These are phyloP conservation scores for Gymnocheta viridis DNA, from an alignment of 2,888 invertebrate species.

Conservation along the genomic window DNA sequence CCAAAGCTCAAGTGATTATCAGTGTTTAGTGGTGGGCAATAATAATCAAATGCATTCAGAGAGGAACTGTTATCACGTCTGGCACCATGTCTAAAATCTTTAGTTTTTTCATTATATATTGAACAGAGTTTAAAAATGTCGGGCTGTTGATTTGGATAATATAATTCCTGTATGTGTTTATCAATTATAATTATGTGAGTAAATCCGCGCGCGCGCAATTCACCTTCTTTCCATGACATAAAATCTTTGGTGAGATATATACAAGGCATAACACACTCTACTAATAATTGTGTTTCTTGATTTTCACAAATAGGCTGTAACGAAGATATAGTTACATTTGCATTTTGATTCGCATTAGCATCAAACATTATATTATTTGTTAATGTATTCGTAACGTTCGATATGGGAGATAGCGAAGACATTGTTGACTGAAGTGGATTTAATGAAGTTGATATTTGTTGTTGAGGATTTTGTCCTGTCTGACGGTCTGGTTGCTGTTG, in stretches of 20 bases:
- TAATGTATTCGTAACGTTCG: neutral
- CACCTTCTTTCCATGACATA: constrained; percentile 74
- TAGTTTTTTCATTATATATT: constrained; percentile 21
- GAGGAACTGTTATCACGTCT: constrained; percentile 47
- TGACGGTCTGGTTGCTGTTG: constrained; percentile 47
- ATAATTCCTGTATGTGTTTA: constrained; percentile 75
- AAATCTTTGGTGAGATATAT: constrained; percentile 76
- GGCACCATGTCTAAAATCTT: neutral
- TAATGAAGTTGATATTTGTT: constrained; percentile 10
- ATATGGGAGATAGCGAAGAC: constrained; percentile 31
- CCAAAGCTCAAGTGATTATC: constrained; percentile 69
- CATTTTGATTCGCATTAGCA: constrained; percentile 11
- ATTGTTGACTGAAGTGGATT: constrained; percentile 22
- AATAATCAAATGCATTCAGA: constrained; percentile 63
- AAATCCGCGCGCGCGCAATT: constrained; percentile 74
- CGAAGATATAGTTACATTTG: constrained; percentile 3
- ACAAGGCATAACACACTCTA: constrained; percentile 75
- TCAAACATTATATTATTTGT: constrained; percentile 38
- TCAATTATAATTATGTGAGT: constrained; percentile 77
- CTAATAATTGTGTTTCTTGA: constrained; percentile 58
- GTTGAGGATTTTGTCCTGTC: constrained; percentile 23
- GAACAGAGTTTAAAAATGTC: constrained; percentile 63
- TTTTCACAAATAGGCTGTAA: constrained; percentile 21
- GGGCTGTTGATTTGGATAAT: constrained; percentile 71
- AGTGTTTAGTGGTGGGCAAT: constrained; percentile 26